Base-by-base conservation (phyloP, 2,113 vertebrate species). In the Tychaedon coryphoeus region DNA sequence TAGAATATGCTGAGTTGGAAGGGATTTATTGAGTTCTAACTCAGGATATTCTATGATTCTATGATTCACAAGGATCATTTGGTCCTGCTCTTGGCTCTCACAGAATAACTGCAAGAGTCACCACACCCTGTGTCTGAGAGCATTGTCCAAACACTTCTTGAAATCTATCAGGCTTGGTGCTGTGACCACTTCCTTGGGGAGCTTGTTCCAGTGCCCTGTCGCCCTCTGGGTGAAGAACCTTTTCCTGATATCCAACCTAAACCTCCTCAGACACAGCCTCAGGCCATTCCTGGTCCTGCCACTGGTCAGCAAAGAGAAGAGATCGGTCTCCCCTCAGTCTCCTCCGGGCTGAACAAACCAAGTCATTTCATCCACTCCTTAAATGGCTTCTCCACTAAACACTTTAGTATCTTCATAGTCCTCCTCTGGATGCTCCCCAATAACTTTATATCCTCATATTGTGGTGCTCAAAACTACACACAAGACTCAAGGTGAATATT, bases 141-240 rank as follows among this genome's bases (percentile, higher is more conserved):
- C 3, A 29, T 12, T 53, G 33, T 29, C 16, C 19, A 14, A 0
- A 0, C 1, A 5, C 13, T 45, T 45, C 45, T 60, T 53, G 45
- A 45, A 3, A 15, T 51, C 28, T 66, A 10, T 6, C 69, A 79
- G 23, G 5, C 33, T 38, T 58, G 23, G 15, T 29, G 51, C 15
- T 45, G 19, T 60, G 28, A 38, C 3, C 33, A 20, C 15, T n/a
- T 19, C 45, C 10, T 23, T 5, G 33, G 10, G 28, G 5, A 73
- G 2, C 19, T 43, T 51, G 28, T 51, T 17, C 22, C 23, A 29
- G 45, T 5, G 10, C 12, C 8, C 28, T 53, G 0, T 0, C 15
- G 10, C 2, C 1, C 15, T 38, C 57, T 81, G 33, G 15, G 7
- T 16, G 43, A 38, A 43, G 33, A 58, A 38, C 1, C 12, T 17